Evolutionary conservation across 1,140 invertebrate genomes (phyloP), one percentile per base, ranked within the genome.

Genomic region (Heliconius nattereri): DNA sequence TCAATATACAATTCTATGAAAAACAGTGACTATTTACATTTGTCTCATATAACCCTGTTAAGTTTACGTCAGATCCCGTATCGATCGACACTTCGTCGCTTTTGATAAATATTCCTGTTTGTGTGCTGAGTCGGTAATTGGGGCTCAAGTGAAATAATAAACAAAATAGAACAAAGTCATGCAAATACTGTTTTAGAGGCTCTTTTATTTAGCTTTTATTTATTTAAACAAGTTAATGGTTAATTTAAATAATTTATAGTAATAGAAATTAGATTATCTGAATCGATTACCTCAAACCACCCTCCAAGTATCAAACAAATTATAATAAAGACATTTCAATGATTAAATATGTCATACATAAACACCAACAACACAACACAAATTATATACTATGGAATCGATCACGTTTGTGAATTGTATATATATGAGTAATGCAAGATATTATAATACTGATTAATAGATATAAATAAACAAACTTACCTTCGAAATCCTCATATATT

Each of bases 71-170:
- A 71, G 66, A 76, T 70, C 45, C 77, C 77, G 40, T 66, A 60
- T 73, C 57, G 40, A 78, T 52, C 40, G 66, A 78, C 32, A 78
- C 77, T 71, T 78, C 72, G 80, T 81, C 77, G 76, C 73, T 75
- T 81, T 78, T 16, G 76, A 80, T 81, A 81, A 74, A 76, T 75
- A 82, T 82, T 89, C 87, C 88, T 92, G 90, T 90, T 84, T 81
- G 90, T 94, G 91, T 92, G 87, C 89, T 89, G 91, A 90, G 91
- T 91, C 85, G 87, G 89, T 92, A 87, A 85, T 84, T 84, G 87
- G 90, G 89, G 89, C 89, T 87, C 90, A 91, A 91, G 90, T 91
- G 81, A 93, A 94, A 94, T 87, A 87, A 92, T 90, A 93, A 94
- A 91, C 86, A 81, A 90, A 94, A 92, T 84, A 89, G 81, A 93